Conservation (phyloP, 2,888 invertebrate genomes). For the Sphaerophoria taeniata region DNA sequence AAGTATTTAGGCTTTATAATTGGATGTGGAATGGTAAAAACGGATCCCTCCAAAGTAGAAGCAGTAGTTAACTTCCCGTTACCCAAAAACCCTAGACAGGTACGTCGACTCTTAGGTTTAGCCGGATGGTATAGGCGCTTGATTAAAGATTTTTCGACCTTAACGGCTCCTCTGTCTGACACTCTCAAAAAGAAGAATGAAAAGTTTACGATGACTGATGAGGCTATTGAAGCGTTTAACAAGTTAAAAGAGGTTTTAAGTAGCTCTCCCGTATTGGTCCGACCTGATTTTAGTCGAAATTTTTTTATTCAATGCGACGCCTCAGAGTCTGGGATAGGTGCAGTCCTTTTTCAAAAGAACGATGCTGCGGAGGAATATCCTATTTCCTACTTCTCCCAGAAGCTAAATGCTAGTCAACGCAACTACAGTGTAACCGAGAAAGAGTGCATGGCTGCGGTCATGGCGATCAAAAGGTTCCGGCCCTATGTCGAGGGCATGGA, state of each 20-base stretch:
- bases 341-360: background rate
- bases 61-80: conserved; percentile 60
- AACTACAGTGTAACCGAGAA: conserved; percentile 15
- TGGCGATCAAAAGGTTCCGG: no score
- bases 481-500: no score
- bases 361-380: conserved; percentile 23
- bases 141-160: conserved; percentile 54
- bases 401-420: conserved; percentile 30
- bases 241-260: background rate
- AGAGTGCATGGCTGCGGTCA: background rate
- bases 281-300: background rate
- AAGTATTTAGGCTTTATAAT: conserved; percentile 66
- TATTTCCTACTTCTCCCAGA: conserved; percentile 38
- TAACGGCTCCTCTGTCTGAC: no score
- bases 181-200: background rate
- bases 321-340: background rate
- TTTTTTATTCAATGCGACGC: conserved; percentile 37
- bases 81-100: conserved; percentile 66
- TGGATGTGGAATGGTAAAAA: conserved; percentile 50
- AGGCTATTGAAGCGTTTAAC: background rate
- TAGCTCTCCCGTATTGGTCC: background rate
- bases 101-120: conserved; percentile 68
- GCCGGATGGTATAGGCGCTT: conserved; percentile 72
- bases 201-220: conserved; percentile 50
- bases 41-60: conserved; percentile 35